Percentiles rank a stretch among this genome's conserved stretches.
These are phyloP conservation scores for Eumaeus atala DNA, from an alignment of 1,140 invertebrate genomes.

Conservation along the genomic window DNA sequence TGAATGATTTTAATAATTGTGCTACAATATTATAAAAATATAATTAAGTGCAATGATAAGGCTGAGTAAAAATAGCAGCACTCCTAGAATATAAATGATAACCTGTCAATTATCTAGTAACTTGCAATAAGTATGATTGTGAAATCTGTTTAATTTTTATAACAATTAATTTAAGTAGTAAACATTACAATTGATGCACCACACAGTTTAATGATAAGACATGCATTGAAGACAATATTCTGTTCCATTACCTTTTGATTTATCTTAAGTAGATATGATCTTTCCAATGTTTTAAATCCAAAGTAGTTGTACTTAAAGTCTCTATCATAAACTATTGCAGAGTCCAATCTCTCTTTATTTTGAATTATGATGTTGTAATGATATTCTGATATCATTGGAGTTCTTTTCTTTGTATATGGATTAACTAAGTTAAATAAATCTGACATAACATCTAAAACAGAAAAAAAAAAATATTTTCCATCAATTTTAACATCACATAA, in stretches of 20 bases:
- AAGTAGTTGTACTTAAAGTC: slow-evolving; percentile 99
- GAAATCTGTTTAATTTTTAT: too few species aligned
- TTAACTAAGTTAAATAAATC: slow-evolving; percentile 89
- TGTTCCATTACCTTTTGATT: slow-evolving; percentile 81
- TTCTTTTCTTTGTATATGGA: slow-evolving; percentile 79
- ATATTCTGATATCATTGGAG: slow-evolving; percentile 91
- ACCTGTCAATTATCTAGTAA: too few species aligned
- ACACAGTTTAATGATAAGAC: too few species aligned
- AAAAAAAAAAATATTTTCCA: neutral
- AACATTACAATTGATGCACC: too few species aligned
- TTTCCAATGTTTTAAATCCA: slow-evolving; percentile 98
- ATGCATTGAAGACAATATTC: neutral
- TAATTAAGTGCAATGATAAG: neutral
- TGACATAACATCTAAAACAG: slow-evolving; percentile 89
- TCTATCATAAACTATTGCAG: slow-evolving; percentile 97
- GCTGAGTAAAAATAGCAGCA: too few species aligned
- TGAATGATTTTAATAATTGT: neutral
- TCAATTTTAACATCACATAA: too few species aligned
- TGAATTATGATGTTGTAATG: slow-evolving; percentile 90
- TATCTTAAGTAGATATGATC: slow-evolving; percentile 96
- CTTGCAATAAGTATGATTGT: too few species aligned
- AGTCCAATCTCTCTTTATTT: slow-evolving; percentile 92
- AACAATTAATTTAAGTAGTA: too few species aligned
- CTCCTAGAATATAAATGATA: too few species aligned
- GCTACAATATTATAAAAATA: neutral